A percentile compares a stretch with the other conserved stretches of the same genome.
Evolutionary conservation across 2,113 vertebrate genomes (phyloP).

Genomic region (Melanocharis versteri): DNA sequence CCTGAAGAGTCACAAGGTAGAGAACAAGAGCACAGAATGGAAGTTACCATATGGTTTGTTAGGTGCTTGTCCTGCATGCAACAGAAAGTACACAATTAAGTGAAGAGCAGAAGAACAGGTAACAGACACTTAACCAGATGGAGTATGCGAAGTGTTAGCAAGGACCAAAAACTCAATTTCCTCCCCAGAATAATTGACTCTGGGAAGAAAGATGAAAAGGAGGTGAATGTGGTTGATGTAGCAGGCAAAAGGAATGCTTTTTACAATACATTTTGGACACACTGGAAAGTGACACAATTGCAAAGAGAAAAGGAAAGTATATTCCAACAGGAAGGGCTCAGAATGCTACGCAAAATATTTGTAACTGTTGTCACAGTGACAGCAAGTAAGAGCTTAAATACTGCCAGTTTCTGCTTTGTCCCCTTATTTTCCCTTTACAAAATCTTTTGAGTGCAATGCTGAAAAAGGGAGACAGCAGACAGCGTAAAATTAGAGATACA

Average conservation of each 20-base stretch:
- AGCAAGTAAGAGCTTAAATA: not conserved
- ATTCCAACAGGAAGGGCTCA: not conserved
- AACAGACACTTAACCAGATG: not conserved
- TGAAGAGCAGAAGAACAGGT: not conserved
- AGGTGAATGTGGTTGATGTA: not conserved
- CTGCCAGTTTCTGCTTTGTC: not conserved
- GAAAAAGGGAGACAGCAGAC: not conserved
- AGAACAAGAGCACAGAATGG: not conserved
- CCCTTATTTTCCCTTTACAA: not conserved
- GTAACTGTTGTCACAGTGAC: not conserved
- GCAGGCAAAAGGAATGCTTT: not conserved
- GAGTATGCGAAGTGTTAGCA: not conserved
- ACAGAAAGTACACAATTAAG: not conserved
- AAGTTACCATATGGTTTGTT: not conserved
- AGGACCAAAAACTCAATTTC: not conserved
- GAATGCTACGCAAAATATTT: not conserved
- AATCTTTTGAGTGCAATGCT: not conserved
- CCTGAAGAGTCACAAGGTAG: not conserved
- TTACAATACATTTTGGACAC: not conserved
- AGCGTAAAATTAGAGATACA: not conserved
- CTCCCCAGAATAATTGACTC: not conserved
- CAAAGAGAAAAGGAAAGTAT: not conserved
- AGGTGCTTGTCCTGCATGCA: not conserved
- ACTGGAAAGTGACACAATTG: not conserved
- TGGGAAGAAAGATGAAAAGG: not conserved